A percentile compares a stretch with the other conserved stretches of the same genome.
These are phyloP conservation scores for Onthophagus taurus DNA, from an alignment of 1,140 invertebrate species.

Conservation along the genomic window DNA sequence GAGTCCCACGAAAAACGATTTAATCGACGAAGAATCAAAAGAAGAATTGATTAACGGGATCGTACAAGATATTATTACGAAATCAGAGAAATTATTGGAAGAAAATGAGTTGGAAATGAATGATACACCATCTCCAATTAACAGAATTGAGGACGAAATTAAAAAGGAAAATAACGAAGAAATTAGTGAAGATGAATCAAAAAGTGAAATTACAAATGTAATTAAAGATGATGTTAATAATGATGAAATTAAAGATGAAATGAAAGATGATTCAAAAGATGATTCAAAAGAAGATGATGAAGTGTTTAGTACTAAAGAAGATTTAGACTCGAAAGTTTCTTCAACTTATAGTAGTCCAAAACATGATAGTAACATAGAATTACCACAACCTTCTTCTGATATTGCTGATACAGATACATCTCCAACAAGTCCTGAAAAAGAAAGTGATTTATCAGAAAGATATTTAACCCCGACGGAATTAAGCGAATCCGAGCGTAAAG, in stretches of 20 bases:
- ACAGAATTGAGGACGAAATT: constrained; percentile 44
- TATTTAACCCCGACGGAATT: constrained; percentile 35
- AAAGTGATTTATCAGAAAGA: constrained; percentile 35
- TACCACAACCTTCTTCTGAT: constrained; percentile 5
- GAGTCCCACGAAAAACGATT: constrained; percentile 27
- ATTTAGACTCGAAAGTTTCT: neutral
- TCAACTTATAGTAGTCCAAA: constrained; percentile 7
- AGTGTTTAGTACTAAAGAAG: neutral
- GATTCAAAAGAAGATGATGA: constrained; percentile 10
- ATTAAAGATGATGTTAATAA: too few relatives aligned
- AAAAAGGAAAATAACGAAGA: constrained; percentile 44
- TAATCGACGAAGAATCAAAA: constrained; percentile 42
- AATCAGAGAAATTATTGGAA: constrained; percentile 47
- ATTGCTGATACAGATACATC: constrained; percentile 9
- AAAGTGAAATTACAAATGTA: too few relatives aligned
- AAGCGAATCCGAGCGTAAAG: constrained; percentile 28
- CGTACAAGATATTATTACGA: constrained; percentile 47
- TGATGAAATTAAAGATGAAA: constrained; percentile 20
- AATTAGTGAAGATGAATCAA: constrained; percentile 35
- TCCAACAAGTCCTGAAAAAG: constrained; percentile 27
- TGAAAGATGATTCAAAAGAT: constrained; percentile 27
- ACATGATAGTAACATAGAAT: constrained; percentile 5
- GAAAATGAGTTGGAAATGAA: constrained; percentile 21
- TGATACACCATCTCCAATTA: constrained; percentile 35
- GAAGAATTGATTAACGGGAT: constrained; percentile 47